A percentile compares a stretch with the other conserved stretches of the same genome.
Conservation (phyloP, 2,113 vertebrate species). For the Neodontobutis hainanensis region DNA sequence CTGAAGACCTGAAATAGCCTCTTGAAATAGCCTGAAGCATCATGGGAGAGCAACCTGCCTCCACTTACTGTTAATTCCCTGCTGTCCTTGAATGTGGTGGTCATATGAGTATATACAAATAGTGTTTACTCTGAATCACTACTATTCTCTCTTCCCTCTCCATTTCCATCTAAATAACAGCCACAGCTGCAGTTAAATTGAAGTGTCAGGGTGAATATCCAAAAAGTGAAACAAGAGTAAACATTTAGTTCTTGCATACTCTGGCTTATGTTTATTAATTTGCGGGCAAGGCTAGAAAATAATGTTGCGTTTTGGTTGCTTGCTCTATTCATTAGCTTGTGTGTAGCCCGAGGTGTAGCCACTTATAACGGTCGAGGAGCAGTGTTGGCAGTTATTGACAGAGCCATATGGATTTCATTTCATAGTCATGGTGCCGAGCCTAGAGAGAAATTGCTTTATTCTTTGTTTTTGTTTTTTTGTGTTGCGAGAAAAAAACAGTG, state of each 20-base stretch:
- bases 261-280: conserved; percentile 72
- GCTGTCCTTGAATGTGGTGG: conserved; percentile 59
- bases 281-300: conserved; percentile 43
- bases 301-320: conserved; percentile 66
- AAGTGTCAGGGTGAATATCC: conserved; percentile 61
- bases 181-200: conserved; percentile 55
- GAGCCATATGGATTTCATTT: conserved; percentile 62
- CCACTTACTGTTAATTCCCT: conserved; percentile 62
- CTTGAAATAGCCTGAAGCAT: conserved; percentile 67
- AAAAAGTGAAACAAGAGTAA: conserved; percentile 60
- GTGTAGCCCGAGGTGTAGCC: conserved; percentile 62
- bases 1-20: conserved; percentile 67
- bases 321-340: conserved; percentile 71
- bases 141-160: conserved; percentile 7
- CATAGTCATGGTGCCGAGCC: conserved; percentile 49
- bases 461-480: conserved; percentile 18
- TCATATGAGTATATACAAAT: conserved; percentile 46
- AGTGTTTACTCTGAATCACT: conserved; percentile 32
- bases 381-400: conserved; percentile 66
- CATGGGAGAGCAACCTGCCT: conserved; percentile 63
- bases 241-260: conserved; percentile 58
- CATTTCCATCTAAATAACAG: conserved; percentile 61
- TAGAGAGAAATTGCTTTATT: conserved; percentile 22
- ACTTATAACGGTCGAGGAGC: conserved; percentile 52
- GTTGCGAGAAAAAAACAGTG: too few relatives aligned